A percentile compares a stretch with the other conserved stretches of the same genome.
These are phyloP conservation scores for Himalopsyche phryganea DNA, from an alignment of 1,140 invertebrate genomes.

Conservation along the genomic window DNA sequence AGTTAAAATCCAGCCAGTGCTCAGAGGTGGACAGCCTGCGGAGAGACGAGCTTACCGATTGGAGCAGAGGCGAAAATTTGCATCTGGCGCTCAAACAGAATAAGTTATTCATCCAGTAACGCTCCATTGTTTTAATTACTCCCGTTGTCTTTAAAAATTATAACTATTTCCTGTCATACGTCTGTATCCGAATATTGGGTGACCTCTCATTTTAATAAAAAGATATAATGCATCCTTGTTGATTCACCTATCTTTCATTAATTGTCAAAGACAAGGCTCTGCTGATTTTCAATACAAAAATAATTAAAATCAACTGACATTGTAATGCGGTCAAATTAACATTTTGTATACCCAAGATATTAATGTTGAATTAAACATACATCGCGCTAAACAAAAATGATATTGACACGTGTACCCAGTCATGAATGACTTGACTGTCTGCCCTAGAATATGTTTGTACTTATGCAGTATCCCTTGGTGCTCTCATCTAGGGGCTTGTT, in stretches of 20 bases:
- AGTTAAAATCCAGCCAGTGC: constrained; percentile 38
- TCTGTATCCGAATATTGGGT: neutral
- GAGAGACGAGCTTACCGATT: constrained; percentile 39
- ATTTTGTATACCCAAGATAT: too few relatives aligned
- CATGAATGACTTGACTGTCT: too few relatives aligned
- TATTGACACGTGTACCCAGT: too few relatives aligned
- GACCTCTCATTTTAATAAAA: neutral
- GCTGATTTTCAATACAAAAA: too few relatives aligned
- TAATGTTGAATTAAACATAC: too few relatives aligned
- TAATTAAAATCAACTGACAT: too few relatives aligned
- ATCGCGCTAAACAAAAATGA: too few relatives aligned
- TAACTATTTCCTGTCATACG: neutral
- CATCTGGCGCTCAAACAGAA: neutral
- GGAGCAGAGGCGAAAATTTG: constrained; percentile 25
- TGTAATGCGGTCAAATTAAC: too few relatives aligned
- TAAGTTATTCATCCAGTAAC: neutral
- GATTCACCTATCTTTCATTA: neutral
- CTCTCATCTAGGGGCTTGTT: too few relatives aligned
- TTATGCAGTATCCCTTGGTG: too few relatives aligned
- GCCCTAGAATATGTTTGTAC: too few relatives aligned
- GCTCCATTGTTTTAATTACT: neutral
- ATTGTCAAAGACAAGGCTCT: too few relatives aligned
- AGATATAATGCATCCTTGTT: neutral
- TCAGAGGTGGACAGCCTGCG: constrained; percentile 41
- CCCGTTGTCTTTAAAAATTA: neutral